Base-by-base conservation (phyloP, 2,113 vertebrate species). In the Tupaia chinensis region DNA sequence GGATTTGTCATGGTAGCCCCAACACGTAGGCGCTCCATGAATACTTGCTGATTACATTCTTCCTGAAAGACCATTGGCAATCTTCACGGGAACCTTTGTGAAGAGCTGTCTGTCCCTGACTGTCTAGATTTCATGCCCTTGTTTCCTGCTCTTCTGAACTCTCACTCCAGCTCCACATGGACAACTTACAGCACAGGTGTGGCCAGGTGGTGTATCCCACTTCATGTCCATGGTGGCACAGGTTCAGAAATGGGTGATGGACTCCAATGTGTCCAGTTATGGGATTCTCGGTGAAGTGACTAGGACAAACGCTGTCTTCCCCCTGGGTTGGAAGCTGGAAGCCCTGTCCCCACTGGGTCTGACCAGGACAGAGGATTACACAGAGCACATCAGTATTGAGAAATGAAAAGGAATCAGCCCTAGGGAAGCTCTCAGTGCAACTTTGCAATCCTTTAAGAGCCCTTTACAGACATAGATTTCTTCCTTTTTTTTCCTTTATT, bases 361-460 rank as follows among this genome's bases (percentile, higher is more conserved):
- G n/a, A 13, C 16, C 5, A 5, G 0, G 58, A 12, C 5, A 6
- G 5, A 14, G 53, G 61, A 16, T 9, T 19, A 6, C 14, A 10
- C 53, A 20, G 7, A 8, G 34, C 32, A 27, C 3, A 9, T 27
- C 17, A 0, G 20, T 0, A 0, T 13, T 3, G 32, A 53, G 3
- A 1, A 25, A 53, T 0, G 11, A 3, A 68, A 10, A 61, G 83
- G 44, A 63, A 9, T 1, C 7, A 60, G 9, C 4, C 7, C 58
- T 4, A 20, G 3, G 27, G 12, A 34, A 32, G 13, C 7, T 16
- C 27, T 32, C 32, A 14, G 5, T 29, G 4, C 17, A 72, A 17
- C 66, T 44, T 66, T 6, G 0, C n/a, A 32, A 0, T 25, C 14
- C 15, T 10, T 32, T 10, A 70, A 1, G 5, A 22, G 11, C 32